Conservation (phyloP, 1,140 invertebrate species). For the Listronotus bonariensis region DNA sequence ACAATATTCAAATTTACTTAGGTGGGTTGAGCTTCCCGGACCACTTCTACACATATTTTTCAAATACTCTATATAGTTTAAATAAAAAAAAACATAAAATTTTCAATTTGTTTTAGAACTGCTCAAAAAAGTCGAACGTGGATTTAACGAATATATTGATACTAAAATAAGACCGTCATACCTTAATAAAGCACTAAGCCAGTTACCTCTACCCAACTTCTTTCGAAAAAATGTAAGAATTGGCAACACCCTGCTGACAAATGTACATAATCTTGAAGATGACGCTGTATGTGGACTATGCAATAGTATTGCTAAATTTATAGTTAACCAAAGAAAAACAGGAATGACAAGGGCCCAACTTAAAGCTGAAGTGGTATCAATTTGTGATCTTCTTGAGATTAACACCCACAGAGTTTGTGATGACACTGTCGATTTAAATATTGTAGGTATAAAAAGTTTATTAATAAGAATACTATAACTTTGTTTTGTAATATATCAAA, state of each 20-base stretch:
- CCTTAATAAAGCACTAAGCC: conserved; percentile 7
- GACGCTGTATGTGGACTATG: conserved; percentile 24
- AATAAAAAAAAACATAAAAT: too few relatives aligned
- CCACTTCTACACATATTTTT: too few relatives aligned
- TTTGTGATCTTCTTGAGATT: conserved; percentile 20
- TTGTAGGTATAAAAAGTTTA: conserved; percentile 15
- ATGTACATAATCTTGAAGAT: conserved; percentile 3
- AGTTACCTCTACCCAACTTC: conserved; percentile 23
- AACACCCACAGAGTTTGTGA: conserved; percentile 21
- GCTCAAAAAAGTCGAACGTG: conserved; percentile 12
- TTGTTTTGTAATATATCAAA: neutral
- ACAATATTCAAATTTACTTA: too few relatives aligned
- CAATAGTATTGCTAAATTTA: conserved; percentile 17
- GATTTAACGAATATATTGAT: conserved; percentile 25
- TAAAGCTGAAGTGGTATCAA: neutral
- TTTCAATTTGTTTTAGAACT: too few relatives aligned
- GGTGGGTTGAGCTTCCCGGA: too few relatives aligned
- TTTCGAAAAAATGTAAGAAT: conserved; percentile 21
- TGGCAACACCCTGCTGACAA: neutral
- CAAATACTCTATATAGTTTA: too few relatives aligned
- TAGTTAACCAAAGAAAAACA: conserved; percentile 20
- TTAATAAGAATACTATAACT: neutral
- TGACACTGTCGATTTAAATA: conserved; percentile 21
- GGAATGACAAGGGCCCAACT: conserved; percentile 17
- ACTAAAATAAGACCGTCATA: conserved; percentile 15